Conservation (phyloP, 2,888 invertebrate genomes). For the Chrysomela aeneicollis region DNA sequence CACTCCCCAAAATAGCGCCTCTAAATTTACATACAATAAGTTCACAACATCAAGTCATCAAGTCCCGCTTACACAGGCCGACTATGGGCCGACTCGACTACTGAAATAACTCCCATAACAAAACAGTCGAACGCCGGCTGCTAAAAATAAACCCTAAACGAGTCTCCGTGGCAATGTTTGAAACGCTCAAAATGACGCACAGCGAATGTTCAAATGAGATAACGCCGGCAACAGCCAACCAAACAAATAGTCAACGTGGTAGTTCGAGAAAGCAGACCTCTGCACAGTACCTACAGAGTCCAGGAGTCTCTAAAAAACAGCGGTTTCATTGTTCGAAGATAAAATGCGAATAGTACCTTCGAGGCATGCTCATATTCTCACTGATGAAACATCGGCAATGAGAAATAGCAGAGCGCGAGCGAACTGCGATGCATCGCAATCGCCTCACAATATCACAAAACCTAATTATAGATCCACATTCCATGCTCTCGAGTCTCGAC, state of each 20-base stretch:
- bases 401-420: too few relatives aligned
- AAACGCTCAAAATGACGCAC: background rate
- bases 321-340: too few relatives aligned
- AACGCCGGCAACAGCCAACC: conserved; percentile 1
- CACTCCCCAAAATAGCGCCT: conserved; percentile 5
- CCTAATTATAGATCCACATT: conserved; percentile 5
- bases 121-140: background rate
- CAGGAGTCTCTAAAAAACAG: too few relatives aligned
- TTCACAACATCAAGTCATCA: conserved; percentile 1
- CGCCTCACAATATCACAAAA: background rate
- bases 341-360: too few relatives aligned
- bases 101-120: conserved; percentile 1
- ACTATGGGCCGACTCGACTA: too few relatives aligned
- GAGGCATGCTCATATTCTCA: too few relatives aligned
- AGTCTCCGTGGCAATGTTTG: background rate
- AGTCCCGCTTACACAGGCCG: background rate
- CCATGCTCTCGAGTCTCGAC: background rate
- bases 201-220: conserved; percentile 2
- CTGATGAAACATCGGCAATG: too few relatives aligned
- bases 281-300: too few relatives aligned
- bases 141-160: conserved; percentile 5
- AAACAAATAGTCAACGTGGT: background rate
- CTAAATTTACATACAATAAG: conserved; percentile 7
- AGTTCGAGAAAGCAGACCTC: background rate
- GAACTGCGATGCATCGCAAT: background rate